phyloP scores from a whole-genome alignment of 1,140 invertebrate species.

The Sitophilus oryzae region DNA sequence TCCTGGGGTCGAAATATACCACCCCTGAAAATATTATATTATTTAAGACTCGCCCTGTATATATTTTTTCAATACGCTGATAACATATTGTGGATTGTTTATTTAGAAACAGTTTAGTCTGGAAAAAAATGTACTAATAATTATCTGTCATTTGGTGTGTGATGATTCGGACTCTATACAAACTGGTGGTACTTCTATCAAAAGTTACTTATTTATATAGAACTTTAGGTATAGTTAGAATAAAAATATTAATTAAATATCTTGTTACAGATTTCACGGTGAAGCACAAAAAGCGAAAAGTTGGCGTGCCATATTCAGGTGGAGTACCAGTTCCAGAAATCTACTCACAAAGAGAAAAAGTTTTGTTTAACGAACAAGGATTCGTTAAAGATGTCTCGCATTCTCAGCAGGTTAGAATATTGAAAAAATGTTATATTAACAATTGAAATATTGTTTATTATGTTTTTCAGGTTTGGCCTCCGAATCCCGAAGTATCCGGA shows the following conservation, averaged over 20 bases:
- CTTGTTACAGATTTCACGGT: constrained; percentile 49
- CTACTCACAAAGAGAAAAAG: constrained; percentile 57
- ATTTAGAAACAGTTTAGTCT: no score
- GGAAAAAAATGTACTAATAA: no score
- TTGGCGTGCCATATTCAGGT: constrained; percentile 50
- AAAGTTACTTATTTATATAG: not conserved
- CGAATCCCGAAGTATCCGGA: constrained; percentile 25
- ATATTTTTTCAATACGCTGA: no score
- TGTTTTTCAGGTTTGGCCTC: constrained; percentile 28
- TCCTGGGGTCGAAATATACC: no score
- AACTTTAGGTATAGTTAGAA: not conserved
- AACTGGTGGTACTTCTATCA: constrained; percentile 18
- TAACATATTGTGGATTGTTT: no score
- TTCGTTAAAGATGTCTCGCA: constrained; percentile 39
- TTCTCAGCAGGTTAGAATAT: not conserved
- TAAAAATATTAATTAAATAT: not conserved
- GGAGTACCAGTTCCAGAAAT: constrained; percentile 61
- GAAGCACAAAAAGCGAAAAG: constrained; percentile 62
- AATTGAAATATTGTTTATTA: constrained; percentile 3
- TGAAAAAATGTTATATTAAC: no score
- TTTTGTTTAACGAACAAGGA: constrained; percentile 42
- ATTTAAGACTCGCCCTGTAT: no score
- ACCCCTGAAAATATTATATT: no score
- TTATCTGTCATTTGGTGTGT: no score
- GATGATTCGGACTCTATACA: constrained; percentile 77